These are phyloP conservation scores for Pseudoatta argentina DNA, from an alignment of 1,140 invertebrate species.

Conservation along the genomic window DNA sequence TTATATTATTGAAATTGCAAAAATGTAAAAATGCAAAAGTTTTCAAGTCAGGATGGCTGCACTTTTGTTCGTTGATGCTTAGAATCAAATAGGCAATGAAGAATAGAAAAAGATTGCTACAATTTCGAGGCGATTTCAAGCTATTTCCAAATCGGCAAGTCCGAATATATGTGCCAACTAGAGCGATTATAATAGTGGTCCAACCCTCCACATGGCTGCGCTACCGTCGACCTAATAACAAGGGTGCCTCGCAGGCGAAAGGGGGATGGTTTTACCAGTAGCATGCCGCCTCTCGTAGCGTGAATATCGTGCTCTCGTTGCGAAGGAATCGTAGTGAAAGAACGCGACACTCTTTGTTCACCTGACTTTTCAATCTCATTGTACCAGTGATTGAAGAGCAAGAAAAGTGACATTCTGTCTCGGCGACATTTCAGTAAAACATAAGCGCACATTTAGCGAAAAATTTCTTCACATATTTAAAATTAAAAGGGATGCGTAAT, in stretches of 20 bases:
- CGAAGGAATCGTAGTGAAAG: not conserved
- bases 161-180: slow-evolving; percentile 30
- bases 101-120: not conserved
- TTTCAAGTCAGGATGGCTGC: not conserved
- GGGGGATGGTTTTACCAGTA: slow-evolving; percentile 75
- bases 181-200: slow-evolving; percentile 60
- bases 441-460: not conserved
- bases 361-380: not conserved
- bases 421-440: not conserved
- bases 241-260: slow-evolving; percentile 67
- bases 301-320: slow-evolving; percentile 61
- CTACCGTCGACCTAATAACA: slow-evolving; percentile 75
- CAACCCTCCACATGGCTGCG: slow-evolving; percentile 78
- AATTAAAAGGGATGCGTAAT: not conserved
- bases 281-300: slow-evolving; percentile 77
- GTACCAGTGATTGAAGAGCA: slow-evolving; percentile 1
- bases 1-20: slow-evolving; percentile 1
- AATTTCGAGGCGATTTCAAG: slow-evolving; percentile 11
- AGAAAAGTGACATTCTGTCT: not conserved
- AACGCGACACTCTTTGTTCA: not conserved
- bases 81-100: not conserved
- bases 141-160: slow-evolving; percentile 45
- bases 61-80: not conserved
- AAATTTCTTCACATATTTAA: not conserved
- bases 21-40: not conserved